phyloP scores from a whole-genome alignment of 2,797 vertebrate species.

The Sebastes oblongus region DNA sequence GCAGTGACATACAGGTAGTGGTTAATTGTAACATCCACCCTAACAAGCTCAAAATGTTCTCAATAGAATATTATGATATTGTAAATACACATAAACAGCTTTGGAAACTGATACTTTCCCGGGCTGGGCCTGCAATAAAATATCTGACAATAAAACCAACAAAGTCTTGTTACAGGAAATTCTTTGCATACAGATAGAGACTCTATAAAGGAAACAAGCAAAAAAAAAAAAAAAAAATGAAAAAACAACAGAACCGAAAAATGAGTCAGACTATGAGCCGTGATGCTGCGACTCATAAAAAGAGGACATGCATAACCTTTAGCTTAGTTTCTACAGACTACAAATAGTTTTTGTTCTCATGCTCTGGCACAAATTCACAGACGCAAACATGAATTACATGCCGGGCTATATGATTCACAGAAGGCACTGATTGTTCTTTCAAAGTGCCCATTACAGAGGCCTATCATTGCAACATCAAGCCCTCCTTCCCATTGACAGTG shows the following conservation, averaged over 20 bases:
- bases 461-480: conserved; percentile 84
- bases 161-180: conserved; percentile 46
- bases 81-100: conserved; percentile 42
- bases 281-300: conserved; percentile 34
- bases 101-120: conserved; percentile 20
- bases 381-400: conserved; percentile 79
- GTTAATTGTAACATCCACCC: conserved; percentile 14
- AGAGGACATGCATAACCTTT: conserved; percentile 48
- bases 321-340: conserved; percentile 51
- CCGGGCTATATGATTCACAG: conserved; percentile 77
- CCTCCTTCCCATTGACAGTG: conserved; percentile 82
- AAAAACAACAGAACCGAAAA: conserved; percentile 21
- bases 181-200: conserved; percentile 44
- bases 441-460: conserved; percentile 82
- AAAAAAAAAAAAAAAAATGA: neutral
- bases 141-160: conserved; percentile 42
- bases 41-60: conserved; percentile 31
- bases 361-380: conserved; percentile 71
- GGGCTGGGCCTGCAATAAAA: conserved; percentile 6
- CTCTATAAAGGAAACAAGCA: conserved; percentile 9
- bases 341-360: conserved; percentile 70
- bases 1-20: conserved; percentile 20
- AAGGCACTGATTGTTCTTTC: conserved; percentile 76
- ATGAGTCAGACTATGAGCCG: conserved; percentile 46
- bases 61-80: conserved; percentile 15